Evolutionary conservation across 2,888 invertebrate species (phyloP).

Genomic region (Ethmia dodecea): DNA sequence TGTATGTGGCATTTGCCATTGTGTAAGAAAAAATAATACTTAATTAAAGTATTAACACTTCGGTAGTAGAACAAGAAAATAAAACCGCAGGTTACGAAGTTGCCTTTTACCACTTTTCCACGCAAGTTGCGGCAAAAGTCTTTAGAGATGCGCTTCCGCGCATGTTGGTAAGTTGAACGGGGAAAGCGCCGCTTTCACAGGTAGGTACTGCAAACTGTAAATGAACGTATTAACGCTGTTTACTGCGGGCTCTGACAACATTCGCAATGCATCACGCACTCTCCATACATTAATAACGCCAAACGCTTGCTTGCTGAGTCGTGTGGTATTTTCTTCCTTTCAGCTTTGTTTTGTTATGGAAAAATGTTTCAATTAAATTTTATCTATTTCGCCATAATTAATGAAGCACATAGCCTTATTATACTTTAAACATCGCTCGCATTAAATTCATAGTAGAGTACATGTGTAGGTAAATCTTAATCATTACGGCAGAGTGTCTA

Average conservation of each 20-base stretch:
- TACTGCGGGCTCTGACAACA: conserved; percentile 25
- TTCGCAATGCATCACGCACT: conserved; percentile 60
- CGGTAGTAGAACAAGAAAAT: conserved; percentile 10
- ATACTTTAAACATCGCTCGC: too few species aligned
- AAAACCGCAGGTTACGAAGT: conserved; percentile 57
- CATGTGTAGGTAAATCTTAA: too few species aligned
- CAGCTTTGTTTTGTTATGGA: conserved; percentile 42
- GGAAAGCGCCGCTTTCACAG: conserved; percentile 60
- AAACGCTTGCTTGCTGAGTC: conserved; percentile 64
- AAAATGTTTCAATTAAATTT: conserved; percentile 32
- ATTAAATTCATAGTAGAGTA: too few species aligned
- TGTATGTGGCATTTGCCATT: too few species aligned
- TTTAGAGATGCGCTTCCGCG: conserved; percentile 42
- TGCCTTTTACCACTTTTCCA: conserved; percentile 42
- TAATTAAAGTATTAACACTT: neutral
- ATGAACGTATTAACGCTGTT: conserved; percentile 22
- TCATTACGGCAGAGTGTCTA: too few species aligned
- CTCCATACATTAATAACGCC: conserved; percentile 45
- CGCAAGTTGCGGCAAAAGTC: conserved; percentile 35
- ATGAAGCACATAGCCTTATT: too few species aligned
- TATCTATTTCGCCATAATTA: conserved; percentile 23
- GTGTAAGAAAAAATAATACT: neutral
- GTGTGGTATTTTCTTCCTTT: conserved; percentile 46
- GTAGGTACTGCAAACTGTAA: conserved; percentile 15
- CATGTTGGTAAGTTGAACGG: conserved; percentile 34